These are phyloP conservation scores for Caenorhabditis sp. DNA, from an alignment of 2,888 invertebrate species.

Conservation along the genomic window DNA sequence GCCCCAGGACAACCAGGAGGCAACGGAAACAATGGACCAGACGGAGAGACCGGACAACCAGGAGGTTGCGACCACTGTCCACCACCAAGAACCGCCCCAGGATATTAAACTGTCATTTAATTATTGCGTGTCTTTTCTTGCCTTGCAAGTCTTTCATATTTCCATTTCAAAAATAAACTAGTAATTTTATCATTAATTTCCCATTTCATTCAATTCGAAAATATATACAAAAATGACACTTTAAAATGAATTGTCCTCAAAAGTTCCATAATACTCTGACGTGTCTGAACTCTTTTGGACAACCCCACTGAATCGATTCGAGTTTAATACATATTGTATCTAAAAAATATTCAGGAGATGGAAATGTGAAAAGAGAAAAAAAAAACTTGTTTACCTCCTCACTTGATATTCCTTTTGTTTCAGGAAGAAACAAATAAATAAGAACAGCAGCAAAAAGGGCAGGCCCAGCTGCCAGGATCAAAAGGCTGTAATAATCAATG, in stretches of 20 bases:
- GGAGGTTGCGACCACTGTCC: constrained; percentile 65
- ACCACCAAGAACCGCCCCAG: constrained; percentile 60
- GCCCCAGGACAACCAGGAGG: constrained; percentile 52
- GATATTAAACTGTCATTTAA: constrained; percentile 41
- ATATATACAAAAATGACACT: background rate
- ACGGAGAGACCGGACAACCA: constrained; percentile 57
- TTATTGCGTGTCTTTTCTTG: constrained; percentile 29
- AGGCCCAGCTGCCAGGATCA: constrained; percentile 61
- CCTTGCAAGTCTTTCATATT: constrained; percentile 34
- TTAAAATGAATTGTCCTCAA: constrained; percentile 21
- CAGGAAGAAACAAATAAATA: constrained; percentile 64
- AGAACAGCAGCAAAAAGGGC: constrained; percentile 60
- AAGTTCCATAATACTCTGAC: constrained; percentile 27
- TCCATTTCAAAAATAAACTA: constrained; percentile 32
- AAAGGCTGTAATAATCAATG: constrained; percentile 40
- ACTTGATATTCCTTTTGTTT: constrained; percentile 59
- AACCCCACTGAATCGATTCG: constrained; percentile 29
- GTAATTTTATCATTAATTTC: constrained; percentile 3
- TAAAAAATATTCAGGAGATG: constrained; percentile 6
- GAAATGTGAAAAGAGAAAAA: background rate
- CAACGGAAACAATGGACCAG: constrained; percentile 48
- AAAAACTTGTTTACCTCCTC: constrained; percentile 39
- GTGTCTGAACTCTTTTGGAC: constrained; percentile 1
- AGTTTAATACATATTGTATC: constrained; percentile 28
- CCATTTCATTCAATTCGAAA: background rate